These are phyloP conservation scores for Drosophila ambigua DNA, from an alignment of 1,140 invertebrate genomes.

Conservation along the genomic window DNA sequence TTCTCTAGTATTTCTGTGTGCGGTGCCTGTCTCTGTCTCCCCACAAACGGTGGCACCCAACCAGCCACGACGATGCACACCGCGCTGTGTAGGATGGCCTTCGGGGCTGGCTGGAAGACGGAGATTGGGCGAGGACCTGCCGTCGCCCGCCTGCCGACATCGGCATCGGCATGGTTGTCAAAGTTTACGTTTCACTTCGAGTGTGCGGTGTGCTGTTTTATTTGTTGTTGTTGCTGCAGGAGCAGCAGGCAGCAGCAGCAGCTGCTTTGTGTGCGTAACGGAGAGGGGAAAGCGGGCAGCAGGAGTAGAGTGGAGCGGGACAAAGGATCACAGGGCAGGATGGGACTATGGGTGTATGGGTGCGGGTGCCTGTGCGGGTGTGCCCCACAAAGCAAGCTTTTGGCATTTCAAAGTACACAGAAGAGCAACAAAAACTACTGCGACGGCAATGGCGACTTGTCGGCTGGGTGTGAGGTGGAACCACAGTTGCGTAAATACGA, in stretches of 20 bases:
- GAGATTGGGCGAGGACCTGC: slow-evolving; percentile 1
- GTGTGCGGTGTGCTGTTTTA: slow-evolving; percentile 64
- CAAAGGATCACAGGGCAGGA: slow-evolving; percentile 36
- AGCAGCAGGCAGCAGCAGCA: background rate
- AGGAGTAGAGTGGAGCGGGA: slow-evolving; percentile 4
- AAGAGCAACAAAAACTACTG: slow-evolving; percentile 64
- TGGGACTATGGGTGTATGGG: slow-evolving; percentile 23
- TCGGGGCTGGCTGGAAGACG: slow-evolving; percentile 8
- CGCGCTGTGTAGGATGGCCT: slow-evolving; percentile 3
- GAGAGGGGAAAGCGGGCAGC: slow-evolving; percentile 13
- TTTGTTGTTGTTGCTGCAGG: slow-evolving; percentile 40
- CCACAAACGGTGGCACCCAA: background rate
- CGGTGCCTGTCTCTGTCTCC: slow-evolving; percentile 8
- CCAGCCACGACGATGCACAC: background rate
- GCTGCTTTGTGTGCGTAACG: slow-evolving; percentile 42
- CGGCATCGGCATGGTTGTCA: slow-evolving; percentile 60
- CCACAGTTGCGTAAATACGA: slow-evolving; percentile 77
- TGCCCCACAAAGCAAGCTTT: slow-evolving; percentile 72
- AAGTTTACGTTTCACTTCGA: slow-evolving; percentile 80
- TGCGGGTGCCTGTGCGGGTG: slow-evolving; percentile 26
- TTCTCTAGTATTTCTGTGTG: background rate
- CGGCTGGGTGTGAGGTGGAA: slow-evolving; percentile 37
- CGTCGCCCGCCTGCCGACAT: background rate
- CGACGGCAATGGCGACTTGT: slow-evolving; percentile 49
- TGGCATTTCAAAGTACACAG: slow-evolving; percentile 67